Percentiles rank a stretch among this genome's conserved stretches.
phyloP scores from a whole-genome alignment of 2,888 invertebrate genomes.

The Keiferia lycopersicella region DNA sequence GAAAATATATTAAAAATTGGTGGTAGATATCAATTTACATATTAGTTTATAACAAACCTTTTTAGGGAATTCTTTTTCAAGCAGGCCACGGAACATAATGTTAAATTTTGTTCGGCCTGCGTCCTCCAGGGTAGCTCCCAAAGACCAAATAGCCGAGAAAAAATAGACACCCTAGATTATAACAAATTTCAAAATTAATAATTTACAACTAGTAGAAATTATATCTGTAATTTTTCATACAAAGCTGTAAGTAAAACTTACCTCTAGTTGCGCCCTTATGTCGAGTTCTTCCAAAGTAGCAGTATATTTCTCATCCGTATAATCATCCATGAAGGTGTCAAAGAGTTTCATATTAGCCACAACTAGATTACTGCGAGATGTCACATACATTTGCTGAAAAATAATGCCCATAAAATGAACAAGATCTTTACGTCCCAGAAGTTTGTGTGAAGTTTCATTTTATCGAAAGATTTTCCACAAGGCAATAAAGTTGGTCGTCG shows the following conservation, averaged over 20 bases:
- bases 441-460: too few species aligned
- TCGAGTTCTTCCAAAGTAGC: conserved; percentile 88
- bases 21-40: conserved; percentile 30
- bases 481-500: too few species aligned
- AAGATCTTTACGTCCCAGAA: too few species aligned
- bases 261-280: conserved; percentile 91
- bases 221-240: not conserved
- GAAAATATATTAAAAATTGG: not conserved
- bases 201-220: too few species aligned
- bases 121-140: conserved; percentile 91
- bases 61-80: conserved; percentile 91
- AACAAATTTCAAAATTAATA: not conserved
- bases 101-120: conserved; percentile 89
- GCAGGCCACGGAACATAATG: conserved; percentile 87
- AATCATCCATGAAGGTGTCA: conserved; percentile 94
- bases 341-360: conserved; percentile 91
- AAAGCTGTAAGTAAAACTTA: not conserved
- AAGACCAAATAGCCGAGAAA: conserved; percentile 95
- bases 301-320: conserved; percentile 87
- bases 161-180: conserved; percentile 90
- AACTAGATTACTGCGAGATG: conserved; percentile 91
- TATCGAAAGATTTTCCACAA: too few species aligned
- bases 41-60: conserved; percentile 50
- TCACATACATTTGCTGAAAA: conserved; percentile 89
- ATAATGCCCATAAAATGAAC: too few species aligned